Evolutionary conservation across 2,888 invertebrate genomes (phyloP), one percentile per base, ranked within the genome.

Genomic region (Drosophila anomalata): DNA sequence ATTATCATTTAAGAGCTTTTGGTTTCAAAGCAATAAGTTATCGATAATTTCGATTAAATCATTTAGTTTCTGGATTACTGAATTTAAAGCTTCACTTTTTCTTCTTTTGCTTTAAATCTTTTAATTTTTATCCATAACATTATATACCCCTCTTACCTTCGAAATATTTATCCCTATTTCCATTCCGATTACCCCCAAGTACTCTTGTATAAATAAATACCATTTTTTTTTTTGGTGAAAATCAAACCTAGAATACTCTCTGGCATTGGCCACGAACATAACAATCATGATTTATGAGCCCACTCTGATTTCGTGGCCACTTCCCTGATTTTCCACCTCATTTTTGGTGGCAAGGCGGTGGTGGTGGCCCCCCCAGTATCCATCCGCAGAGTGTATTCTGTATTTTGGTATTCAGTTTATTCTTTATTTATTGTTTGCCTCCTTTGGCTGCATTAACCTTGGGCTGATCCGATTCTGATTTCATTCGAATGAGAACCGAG

Each of bases 381-480:
- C 48, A 48, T 33, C 9, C 33, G 6, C 36, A n/a, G 36, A 36
- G 36, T 36, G n/a, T 42, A 20, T 46, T 12, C 46, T 9, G 47
- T 22, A 33, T 51, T 24, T 20, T 20, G 7, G 51, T 20, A 51
- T 51, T 17, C 33, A 24, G 48, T 51, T 61, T 71, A 56, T 63
- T 55, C 31, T 39, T 72, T 58, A 53, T 73, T 72, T 66, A 63
- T 65, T 36, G 52, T 20, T 59, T 9, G 65, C 54, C 72, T 68
- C 54, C 71, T 70, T 22, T 69, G 59, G 47, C 61, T 39, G 71
- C 69, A 71, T 71, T 70, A 61, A 70, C 71, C 73, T 65, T 63
- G 71, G 63, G 36, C 54, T 65, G 53, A 65, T 65, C 63, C 53
- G 65, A 46, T 53, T 63, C 20, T 9, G 53, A 36, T 42, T 42